A percentile compares a stretch with the other conserved stretches of the same genome.
These are phyloP conservation scores for Pyralis farinalis DNA, from an alignment of 2,888 invertebrate genomes.

Conservation along the genomic window DNA sequence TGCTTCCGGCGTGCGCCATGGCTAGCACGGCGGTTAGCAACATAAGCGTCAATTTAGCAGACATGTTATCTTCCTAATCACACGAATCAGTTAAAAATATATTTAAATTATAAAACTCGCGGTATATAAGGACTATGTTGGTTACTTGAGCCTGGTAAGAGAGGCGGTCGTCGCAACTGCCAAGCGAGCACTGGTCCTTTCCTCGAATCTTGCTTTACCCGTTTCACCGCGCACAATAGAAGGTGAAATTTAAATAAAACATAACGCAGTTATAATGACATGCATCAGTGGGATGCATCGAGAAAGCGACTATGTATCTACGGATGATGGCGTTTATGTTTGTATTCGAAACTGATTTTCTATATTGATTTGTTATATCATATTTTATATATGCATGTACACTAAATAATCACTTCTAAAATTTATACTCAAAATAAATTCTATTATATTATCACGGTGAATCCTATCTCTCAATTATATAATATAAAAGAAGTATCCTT, in stretches of 20 bases:
- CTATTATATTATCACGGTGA: no score
- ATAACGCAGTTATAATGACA: constrained; percentile 67
- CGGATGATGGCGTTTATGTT: constrained; percentile 4
- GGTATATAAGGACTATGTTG: constrained; percentile 30
- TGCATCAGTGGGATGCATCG: constrained; percentile 69
- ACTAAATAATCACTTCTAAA: no score
- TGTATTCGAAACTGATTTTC: not conserved
- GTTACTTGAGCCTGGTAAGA: constrained; percentile 1
- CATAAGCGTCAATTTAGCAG: constrained; percentile 59
- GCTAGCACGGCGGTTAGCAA: constrained; percentile 47
- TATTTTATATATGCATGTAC: no score
- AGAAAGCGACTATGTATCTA: constrained; percentile 47
- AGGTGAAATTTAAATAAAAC: constrained; percentile 80
- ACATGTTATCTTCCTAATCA: constrained; percentile 45
- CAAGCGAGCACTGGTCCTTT: constrained; percentile 67
- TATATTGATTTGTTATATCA: not conserved
- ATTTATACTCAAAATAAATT: no score
- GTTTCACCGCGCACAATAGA: constrained; percentile 78
- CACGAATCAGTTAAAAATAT: not conserved
- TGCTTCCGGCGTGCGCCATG: constrained; percentile 52
- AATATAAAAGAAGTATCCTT: no score
- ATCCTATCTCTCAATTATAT: no score
- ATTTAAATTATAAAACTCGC: constrained; percentile 19
- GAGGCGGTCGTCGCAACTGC: constrained; percentile 54
- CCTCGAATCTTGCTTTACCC: constrained; percentile 60